These are phyloP conservation scores for Cylloceria caligata DNA, from an alignment of 2,888 invertebrate species.

Conservation along the genomic window DNA sequence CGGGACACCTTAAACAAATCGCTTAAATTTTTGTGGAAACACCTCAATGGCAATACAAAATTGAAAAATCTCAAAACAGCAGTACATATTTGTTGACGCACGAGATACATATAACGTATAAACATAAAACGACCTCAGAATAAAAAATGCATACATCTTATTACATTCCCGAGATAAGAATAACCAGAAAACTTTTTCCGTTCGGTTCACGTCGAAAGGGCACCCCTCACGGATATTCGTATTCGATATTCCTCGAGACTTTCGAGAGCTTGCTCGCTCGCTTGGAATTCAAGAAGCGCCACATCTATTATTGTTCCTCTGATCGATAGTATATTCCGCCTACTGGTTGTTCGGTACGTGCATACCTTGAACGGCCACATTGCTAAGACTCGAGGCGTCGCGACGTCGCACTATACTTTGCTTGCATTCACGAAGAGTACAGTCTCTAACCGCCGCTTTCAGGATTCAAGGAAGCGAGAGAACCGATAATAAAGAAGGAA, in stretches of 20 bases:
- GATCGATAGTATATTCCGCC: slow-evolving; percentile 62
- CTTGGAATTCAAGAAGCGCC: slow-evolving; percentile 53
- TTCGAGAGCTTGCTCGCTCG: slow-evolving; percentile 25
- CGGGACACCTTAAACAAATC: too few relatives aligned
- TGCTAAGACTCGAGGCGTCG: slow-evolving; percentile 22
- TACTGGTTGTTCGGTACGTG: not conserved
- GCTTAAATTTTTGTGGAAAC: too few relatives aligned
- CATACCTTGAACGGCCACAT: slow-evolving; percentile 23
- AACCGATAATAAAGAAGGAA: slow-evolving; percentile 42
- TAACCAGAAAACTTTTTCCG: not conserved
- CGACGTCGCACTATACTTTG: slow-evolving; percentile 40
- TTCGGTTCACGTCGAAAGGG: not conserved
- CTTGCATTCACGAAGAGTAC: slow-evolving; percentile 30
- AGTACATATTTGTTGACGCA: too few relatives aligned
- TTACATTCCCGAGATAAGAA: not conserved
- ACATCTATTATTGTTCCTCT: slow-evolving; percentile 64
- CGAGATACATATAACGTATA: too few relatives aligned
- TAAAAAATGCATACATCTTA: not conserved
- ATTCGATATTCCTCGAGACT: slow-evolving; percentile 1
- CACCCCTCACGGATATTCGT: slow-evolving; percentile 18
- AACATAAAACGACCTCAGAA: not conserved
- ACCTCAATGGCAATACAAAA: too few relatives aligned
- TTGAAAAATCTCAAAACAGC: too few relatives aligned
- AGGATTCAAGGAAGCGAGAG: slow-evolving; percentile 15
- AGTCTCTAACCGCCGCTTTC: not conserved